Base-by-base conservation (phyloP, 1,140 invertebrate species). In the Daktulosphaira vitifoliae region DNA sequence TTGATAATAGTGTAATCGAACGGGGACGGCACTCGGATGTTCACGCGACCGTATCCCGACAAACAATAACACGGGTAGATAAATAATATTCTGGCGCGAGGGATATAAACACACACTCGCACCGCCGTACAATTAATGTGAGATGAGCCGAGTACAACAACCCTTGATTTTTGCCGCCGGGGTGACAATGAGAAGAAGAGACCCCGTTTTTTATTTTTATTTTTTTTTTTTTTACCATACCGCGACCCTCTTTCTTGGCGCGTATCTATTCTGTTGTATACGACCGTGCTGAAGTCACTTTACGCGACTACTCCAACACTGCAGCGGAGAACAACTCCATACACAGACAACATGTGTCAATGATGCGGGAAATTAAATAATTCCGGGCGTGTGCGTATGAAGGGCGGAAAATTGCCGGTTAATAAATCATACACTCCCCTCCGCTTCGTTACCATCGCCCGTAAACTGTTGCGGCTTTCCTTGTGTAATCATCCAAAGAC, bases 311-410 rank as follows among this genome's bases (percentile, higher is more conserved):
- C n/a, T n/a, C n/a, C n/a, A n/a, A n/a, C n/a, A n/a, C n/a, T 25
- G 15, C 18, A 23, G 4, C 7, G 20, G 18, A 15, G 13, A 7
- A 22, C 18, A 20, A 9, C 3, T 4, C 15, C 6, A 13, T 29
- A 15, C 56, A 33, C 56, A 62, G 56, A 62, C 56, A 62, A 62
- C 56, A 62, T 62, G 56, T 62, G 56, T 62, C 56, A 62, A 62
- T 62, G 56, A 62, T 62, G 56, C 56, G 56, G 56, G 56, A 62
- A 62, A 62, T 62, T 62, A 62, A 62, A 62, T 62, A 62, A 62
- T 62, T 62, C 42, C 16, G 42, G 18, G 56, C 42, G 44, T 42
- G 56, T 62, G 56, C 56, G 26, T 20, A 39, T 16, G 42, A 62
- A 62, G 56, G 56, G 56, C 56, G 42, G 54, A 59, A 59, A 59